A percentile compares a stretch with the other conserved stretches of the same genome.
Evolutionary conservation across 2,797 vertebrate genomes (phyloP).

Genomic region (Artibeus lituratus): DNA sequence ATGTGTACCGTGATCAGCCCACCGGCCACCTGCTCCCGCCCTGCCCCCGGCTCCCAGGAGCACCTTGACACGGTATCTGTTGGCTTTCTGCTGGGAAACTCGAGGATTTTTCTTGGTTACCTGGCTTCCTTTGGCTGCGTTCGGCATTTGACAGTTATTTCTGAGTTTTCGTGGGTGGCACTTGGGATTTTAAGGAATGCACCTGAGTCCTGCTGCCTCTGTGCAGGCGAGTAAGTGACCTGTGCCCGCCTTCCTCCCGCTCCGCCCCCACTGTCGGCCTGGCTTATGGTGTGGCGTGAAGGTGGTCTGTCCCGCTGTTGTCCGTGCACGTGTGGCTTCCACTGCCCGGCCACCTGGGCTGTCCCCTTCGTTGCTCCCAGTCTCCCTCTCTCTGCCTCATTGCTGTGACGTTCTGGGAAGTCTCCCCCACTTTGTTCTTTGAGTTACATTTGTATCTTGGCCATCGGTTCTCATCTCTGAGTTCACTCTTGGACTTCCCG

Average conservation of each 20-base stretch:
- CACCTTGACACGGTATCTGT: no score
- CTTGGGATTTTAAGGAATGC: background rate
- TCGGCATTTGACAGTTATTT: background rate
- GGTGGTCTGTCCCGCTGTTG: background rate
- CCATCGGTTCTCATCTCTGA: background rate
- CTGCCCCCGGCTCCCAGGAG: background rate
- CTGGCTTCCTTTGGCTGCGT: background rate
- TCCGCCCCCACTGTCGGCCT: no score
- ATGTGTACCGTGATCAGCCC: no score
- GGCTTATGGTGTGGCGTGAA: rapidly evolving
- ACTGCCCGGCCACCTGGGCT: background rate
- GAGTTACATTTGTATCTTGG: background rate
- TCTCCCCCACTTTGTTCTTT: background rate
- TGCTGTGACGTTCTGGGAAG: background rate
- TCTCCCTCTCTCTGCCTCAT: background rate
- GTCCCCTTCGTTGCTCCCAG: rapidly evolving
- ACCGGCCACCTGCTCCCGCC: no score
- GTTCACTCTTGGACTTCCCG: background rate
- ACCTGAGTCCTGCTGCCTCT: no score
- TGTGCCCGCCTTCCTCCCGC: background rate
- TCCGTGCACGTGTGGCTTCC: background rate
- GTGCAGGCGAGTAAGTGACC: rapidly evolving
- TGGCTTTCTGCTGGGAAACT: background rate
- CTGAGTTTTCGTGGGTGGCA: background rate
- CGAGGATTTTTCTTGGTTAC: background rate